phyloP scores from a whole-genome alignment of 2,113 vertebrate species.

The Abramis brama region DNA sequence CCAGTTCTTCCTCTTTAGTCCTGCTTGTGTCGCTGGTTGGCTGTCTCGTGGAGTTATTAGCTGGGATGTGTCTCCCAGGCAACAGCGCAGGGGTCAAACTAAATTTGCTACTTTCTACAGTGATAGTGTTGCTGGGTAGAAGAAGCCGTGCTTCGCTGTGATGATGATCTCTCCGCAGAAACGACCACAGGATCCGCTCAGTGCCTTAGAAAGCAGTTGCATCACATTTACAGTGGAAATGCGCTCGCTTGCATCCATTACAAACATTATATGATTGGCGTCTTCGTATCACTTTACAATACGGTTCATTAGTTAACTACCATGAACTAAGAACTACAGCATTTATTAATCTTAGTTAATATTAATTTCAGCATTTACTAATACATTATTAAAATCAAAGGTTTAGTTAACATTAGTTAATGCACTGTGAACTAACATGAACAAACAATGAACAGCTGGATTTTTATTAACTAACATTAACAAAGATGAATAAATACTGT shows the following conservation, averaged over 20 bases:
- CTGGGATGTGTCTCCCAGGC: slow-evolving; percentile 62
- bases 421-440: no score
- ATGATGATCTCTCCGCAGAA: not conserved
- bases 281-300: no score
- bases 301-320: no score
- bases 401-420: no score
- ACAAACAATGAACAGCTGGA: no score
- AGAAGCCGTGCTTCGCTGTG: not conserved
- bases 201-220: not conserved
- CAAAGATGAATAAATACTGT: no score
- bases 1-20: slow-evolving; percentile 20
- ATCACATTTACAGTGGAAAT: not conserved
- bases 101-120: slow-evolving; percentile 56
- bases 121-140: slow-evolving; percentile 9
- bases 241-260: not conserved
- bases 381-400: no score
- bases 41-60: slow-evolving; percentile 59
- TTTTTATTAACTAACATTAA: no score
- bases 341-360: no score
- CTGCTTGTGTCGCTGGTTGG: slow-evolving; percentile 18
- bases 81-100: slow-evolving; percentile 62
- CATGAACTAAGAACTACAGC: no score
- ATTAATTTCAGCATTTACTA: no score
- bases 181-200: not conserved
- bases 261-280: not conserved